Percentiles rank a stretch among this genome's conserved stretches.
Conservation (phyloP, 2,113 vertebrate genomes). For the Rhodinocichla rosea region DNA sequence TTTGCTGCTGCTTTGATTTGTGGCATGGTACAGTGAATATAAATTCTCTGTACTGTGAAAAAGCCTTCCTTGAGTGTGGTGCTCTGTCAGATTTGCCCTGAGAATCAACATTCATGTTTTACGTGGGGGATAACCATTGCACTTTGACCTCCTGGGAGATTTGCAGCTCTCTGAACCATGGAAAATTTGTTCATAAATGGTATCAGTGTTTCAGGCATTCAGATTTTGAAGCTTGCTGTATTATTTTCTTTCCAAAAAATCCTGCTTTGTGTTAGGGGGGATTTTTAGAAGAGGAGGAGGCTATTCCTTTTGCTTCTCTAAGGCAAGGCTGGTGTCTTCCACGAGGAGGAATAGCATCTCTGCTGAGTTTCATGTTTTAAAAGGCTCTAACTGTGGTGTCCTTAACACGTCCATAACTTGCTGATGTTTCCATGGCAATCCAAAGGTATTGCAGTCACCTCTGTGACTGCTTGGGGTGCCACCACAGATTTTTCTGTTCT, state of each 20-base stretch:
- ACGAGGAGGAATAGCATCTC: neutral
- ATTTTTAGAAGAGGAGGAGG: neutral
- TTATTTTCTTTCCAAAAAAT: neutral
- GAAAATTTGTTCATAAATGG: neutral
- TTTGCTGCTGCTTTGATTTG: neutral
- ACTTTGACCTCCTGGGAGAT: neutral
- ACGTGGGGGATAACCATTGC: neutral
- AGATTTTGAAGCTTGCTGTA: neutral
- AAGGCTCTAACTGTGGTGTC: neutral
- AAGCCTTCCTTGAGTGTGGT: neutral
- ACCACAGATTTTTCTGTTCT: neutral
- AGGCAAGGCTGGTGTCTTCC: neutral
- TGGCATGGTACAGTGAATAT: neutral
- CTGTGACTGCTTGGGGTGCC: neutral
- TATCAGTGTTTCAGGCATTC: neutral
- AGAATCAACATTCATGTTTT: neutral
- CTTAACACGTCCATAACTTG: neutral
- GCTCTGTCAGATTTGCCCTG: neutral
- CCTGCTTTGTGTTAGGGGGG: neutral
- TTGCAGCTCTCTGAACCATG: neutral
- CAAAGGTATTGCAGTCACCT: neutral
- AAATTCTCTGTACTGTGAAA: neutral
- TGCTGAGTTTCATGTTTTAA: neutral
- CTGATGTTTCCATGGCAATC: neutral
- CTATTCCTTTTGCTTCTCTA: neutral